Evolutionary conservation across 2,888 invertebrate genomes (phyloP).

Genomic region (Dasysyrphus albostriatus): DNA sequence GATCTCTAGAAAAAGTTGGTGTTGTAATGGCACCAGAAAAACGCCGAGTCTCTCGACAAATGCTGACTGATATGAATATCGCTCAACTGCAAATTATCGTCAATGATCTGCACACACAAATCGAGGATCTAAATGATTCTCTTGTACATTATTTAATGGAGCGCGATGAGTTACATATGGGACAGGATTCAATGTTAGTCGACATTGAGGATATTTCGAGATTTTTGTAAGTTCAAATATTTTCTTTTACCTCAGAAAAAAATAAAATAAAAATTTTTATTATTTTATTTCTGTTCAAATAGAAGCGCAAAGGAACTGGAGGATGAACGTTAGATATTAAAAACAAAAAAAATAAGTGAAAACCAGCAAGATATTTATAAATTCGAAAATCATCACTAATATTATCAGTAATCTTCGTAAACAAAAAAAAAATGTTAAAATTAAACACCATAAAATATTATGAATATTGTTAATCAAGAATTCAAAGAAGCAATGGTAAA

Average conservation of each 20-base stretch:
- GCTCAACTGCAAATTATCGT: constrained; percentile 96
- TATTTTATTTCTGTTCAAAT: constrained; percentile 1
- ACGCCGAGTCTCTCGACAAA: constrained; percentile 92
- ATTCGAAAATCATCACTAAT: constrained; percentile 66
- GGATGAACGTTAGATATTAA: constrained; percentile 51
- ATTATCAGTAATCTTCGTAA: constrained; percentile 67
- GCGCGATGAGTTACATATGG: constrained; percentile 98
- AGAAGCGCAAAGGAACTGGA: constrained; percentile 73
- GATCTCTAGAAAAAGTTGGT: constrained; percentile 92
- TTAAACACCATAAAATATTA: constrained; percentile 37
- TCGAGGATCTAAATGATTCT: constrained; percentile 95
- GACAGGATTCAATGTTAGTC: constrained; percentile 98
- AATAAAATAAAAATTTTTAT: background rate
- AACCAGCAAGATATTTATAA: constrained; percentile 60
- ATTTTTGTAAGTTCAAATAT: constrained; percentile 88
- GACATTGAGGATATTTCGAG: constrained; percentile 98
- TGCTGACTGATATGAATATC: constrained; percentile 96
- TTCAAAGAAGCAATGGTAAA: constrained; percentile 47
- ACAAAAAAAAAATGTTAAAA: constrained; percentile 53
- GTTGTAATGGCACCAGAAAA: constrained; percentile 93
- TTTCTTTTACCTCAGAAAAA: too few relatives aligned
- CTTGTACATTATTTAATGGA: constrained; percentile 95
- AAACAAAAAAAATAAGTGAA: constrained; percentile 5
- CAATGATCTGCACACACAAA: constrained; percentile 96
- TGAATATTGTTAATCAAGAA: constrained; percentile 62